Conservation (phyloP, 2,888 invertebrate species). For the Andrena trimmerana region DNA sequence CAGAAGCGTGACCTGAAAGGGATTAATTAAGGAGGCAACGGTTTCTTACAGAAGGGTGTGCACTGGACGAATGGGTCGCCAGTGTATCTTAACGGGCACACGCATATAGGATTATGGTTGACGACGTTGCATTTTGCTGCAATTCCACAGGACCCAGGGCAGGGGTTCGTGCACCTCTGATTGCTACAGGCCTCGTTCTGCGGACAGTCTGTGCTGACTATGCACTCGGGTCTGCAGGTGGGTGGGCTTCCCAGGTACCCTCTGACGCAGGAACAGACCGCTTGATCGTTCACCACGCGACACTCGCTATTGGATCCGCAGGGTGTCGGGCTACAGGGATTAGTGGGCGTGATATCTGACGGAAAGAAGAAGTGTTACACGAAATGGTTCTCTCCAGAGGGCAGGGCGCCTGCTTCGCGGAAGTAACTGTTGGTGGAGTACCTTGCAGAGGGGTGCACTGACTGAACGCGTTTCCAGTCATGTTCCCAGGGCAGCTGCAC, state of each 20-base stretch:
- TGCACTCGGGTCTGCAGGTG: conserved; percentile 92
- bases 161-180: conserved; percentile 94
- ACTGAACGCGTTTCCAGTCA: conserved; percentile 90
- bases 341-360: conserved; percentile 85
- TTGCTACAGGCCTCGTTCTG: conserved; percentile 92
- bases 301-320: conserved; percentile 93
- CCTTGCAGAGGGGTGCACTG: conserved; percentile 86
- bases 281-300: conserved; percentile 87
- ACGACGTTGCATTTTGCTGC: conserved; percentile 91
- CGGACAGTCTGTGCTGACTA: conserved; percentile 91
- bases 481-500: conserved; percentile 87
- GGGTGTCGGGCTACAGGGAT: conserved; percentile 90
- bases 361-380: conserved; percentile 16
- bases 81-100: conserved; percentile 88
- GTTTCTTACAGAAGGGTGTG: conserved; percentile 84
- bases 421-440: conserved; percentile 53
- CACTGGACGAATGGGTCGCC: conserved; percentile 93
- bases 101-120: conserved; percentile 93
- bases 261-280: conserved; percentile 89
- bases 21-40: conserved; percentile 87
- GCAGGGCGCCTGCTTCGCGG: background rate
- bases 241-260: conserved; percentile 92
- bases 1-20: conserved; percentile 80
- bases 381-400: background rate
- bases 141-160: conserved; percentile 92